Percentiles rank a stretch among this genome's conserved stretches.
phyloP scores from a whole-genome alignment of 2,888 invertebrate species.

The Leptopilina myrica region DNA sequence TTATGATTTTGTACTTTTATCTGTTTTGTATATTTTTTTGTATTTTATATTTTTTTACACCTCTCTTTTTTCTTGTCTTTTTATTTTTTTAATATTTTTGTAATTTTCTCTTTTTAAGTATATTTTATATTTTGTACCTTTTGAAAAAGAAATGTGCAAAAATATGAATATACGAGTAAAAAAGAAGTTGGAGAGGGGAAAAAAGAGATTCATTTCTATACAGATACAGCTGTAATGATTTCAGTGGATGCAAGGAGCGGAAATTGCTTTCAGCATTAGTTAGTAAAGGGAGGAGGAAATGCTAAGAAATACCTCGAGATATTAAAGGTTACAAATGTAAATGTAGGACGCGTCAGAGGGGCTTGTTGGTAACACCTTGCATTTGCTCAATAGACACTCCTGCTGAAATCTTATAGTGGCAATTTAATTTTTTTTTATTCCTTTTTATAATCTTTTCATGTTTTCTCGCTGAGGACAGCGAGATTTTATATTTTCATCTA shows the following conservation, averaged over 20 bases:
- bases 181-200: not conserved
- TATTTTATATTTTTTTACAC: no score
- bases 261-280: conserved; percentile 20
- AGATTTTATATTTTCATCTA: not conserved
- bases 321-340: conserved; percentile 35
- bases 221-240: not conserved
- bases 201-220: not conserved
- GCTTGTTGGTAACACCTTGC: conserved; percentile 26
- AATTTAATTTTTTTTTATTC: conserved; percentile 17
- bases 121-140: no score
- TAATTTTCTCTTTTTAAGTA: no score
- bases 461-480: no score
- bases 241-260: conserved; percentile 7
- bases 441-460: not conserved
- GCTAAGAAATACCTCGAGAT: conserved; percentile 23
- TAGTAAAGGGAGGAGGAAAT: conserved; percentile 10
- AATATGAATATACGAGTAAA: not conserved
- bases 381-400: conserved; percentile 8
- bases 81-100: no score
- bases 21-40: no score
- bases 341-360: conserved; percentile 23
- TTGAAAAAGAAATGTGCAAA: not conserved
- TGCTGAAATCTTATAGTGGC: conserved; percentile 2
- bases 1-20: no score
- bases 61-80: no score